Conservation (phyloP, 1,140 invertebrate genomes). For the Chionoecetes opilio region DNA sequence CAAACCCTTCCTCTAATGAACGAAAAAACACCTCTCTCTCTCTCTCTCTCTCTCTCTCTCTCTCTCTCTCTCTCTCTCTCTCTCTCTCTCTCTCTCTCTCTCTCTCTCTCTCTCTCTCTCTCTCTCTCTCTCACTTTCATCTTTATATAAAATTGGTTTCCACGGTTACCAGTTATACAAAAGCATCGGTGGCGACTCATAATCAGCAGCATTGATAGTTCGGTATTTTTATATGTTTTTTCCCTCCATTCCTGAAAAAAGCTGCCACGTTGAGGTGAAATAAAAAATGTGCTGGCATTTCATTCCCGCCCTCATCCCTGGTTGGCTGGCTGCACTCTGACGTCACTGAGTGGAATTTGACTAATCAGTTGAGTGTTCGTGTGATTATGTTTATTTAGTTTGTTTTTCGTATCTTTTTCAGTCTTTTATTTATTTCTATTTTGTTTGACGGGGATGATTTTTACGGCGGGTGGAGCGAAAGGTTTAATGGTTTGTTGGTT, state of each 20-base stretch:
- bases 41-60: neutral
- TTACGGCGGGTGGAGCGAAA: neutral
- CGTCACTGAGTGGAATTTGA: neutral
- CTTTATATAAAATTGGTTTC: neutral
- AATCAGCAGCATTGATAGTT: neutral
- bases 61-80: neutral
- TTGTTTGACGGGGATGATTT: neutral
- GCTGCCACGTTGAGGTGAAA: slow-evolving; percentile 10
- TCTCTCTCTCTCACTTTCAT: neutral
- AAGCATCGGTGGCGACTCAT: neutral
- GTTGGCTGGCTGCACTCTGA: neutral
- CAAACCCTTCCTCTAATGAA: neutral
- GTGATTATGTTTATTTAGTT: neutral
- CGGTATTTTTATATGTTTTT: neutral
- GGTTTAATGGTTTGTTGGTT: neutral
- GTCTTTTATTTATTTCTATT: neutral
- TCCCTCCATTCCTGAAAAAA: neutral
- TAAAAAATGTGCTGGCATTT: neutral
- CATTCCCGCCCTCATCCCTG: neutral
- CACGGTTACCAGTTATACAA: neutral
- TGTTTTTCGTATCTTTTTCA: neutral
- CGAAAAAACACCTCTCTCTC: neutral
- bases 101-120: slow-evolving; percentile 40
- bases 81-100: neutral
- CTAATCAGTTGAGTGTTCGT: slow-evolving; percentile 16